Conservation (phyloP, 2,797 vertebrate species). For the Myripristis murdjan region DNA sequence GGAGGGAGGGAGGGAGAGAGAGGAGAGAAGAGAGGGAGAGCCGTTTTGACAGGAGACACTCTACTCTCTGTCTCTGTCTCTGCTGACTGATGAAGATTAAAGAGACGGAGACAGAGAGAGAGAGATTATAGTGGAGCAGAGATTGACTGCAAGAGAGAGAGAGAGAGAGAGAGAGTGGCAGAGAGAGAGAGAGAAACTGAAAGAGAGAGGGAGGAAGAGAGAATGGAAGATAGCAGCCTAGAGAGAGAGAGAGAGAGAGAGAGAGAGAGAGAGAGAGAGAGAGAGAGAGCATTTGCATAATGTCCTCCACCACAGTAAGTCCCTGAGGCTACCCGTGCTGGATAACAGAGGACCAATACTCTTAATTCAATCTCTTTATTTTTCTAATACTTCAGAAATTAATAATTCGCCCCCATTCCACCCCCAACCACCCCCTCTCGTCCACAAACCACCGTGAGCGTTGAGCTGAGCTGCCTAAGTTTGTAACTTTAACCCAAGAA, state of each 20-base stretch:
- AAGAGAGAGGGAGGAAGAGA: constrained; percentile 55
- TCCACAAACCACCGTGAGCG: constrained; percentile 96
- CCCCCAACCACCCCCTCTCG: constrained; percentile 72
- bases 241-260: too few relatives aligned
- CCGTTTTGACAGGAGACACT: constrained; percentile 64
- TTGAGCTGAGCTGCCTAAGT: constrained; percentile 97
- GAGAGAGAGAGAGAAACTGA: constrained; percentile 42
- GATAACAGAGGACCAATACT: constrained; percentile 99
- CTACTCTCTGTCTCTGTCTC: constrained; percentile 68
- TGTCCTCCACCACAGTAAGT: constrained; percentile 97
- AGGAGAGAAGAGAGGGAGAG: constrained; percentile 32
- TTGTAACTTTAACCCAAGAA: constrained; percentile 99
- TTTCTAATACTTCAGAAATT: constrained; percentile 99
- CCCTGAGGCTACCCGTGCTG: constrained; percentile 97
- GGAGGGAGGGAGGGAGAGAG: constrained; percentile 26
- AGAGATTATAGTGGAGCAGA: constrained; percentile 71
- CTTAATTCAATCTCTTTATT: constrained; percentile 99
- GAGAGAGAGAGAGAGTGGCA: constrained; percentile 21
- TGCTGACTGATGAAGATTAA: constrained; percentile 83
- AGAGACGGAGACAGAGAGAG: constrained; percentile 67
- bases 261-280: constrained; percentile 87
- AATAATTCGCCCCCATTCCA: constrained; percentile 94
- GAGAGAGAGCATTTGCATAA: constrained; percentile 98
- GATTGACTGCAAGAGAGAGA: constrained; percentile 71
- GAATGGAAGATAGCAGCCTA: constrained; percentile 55